A percentile compares a stretch with the other conserved stretches of the same genome.
Conservation (phyloP, 2,888 invertebrate species). For the Octonoba sinensis region DNA sequence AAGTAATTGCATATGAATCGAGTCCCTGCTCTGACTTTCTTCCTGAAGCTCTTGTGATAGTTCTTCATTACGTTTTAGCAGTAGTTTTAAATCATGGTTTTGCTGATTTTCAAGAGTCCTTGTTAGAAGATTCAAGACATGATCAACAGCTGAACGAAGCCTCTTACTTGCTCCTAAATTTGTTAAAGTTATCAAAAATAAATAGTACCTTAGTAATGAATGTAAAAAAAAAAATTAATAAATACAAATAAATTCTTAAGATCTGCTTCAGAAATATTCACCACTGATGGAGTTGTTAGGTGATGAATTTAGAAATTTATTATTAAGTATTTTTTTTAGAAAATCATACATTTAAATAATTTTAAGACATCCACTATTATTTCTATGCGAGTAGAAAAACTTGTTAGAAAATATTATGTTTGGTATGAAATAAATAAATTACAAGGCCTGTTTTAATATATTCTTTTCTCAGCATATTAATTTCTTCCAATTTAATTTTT, state of each 20-base stretch:
- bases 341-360: too few species aligned
- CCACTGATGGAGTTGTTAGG: too few species aligned
- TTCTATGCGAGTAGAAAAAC: too few species aligned
- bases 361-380: too few species aligned
- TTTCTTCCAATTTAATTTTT: too few species aligned
- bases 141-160: constrained; percentile 64
- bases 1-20: constrained; percentile 70
- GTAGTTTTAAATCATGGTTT: constrained; percentile 58
- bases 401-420: too few species aligned
- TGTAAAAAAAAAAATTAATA: neutral
- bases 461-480: too few species aligned
- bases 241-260: neutral
- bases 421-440: too few species aligned
- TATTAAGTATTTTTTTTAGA: too few species aligned
- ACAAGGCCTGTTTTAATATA: too few species aligned
- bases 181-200: neutral
- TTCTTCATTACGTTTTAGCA: constrained; percentile 65
- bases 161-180: constrained; percentile 63
- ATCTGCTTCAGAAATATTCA: neutral
- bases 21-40: constrained; percentile 70
- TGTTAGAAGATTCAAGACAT: constrained; percentile 63
- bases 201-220: neutral
- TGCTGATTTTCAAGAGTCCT: constrained; percentile 58
- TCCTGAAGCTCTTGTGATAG: constrained; percentile 66
- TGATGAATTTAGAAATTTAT: too few species aligned